Conservation (phyloP, 2,797 vertebrate genomes). For the Anguilla obscura region DNA sequence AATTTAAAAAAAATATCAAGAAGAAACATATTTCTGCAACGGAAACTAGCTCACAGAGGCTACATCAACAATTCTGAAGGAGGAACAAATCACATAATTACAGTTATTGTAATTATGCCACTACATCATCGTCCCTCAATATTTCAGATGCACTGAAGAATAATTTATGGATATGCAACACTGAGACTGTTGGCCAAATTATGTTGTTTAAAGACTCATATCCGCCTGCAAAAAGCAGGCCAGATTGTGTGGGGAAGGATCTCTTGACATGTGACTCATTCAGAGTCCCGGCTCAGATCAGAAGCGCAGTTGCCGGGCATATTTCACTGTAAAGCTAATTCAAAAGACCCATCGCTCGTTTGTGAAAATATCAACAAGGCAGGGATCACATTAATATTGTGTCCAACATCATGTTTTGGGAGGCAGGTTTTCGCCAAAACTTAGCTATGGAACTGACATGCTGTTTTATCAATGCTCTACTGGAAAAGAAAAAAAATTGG, state of each 20-base stretch:
- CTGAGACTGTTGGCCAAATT: constrained; percentile 61
- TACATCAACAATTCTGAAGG: not conserved
- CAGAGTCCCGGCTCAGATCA: not conserved
- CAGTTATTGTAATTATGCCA: not conserved
- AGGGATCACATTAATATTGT: not conserved
- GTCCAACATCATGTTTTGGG: not conserved
- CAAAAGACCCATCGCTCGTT: not conserved
- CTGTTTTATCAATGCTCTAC: not conserved
- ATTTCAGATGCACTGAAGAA: constrained; percentile 62
- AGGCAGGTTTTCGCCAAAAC: not conserved
- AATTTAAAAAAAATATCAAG: no score
- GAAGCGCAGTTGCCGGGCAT: not conserved
- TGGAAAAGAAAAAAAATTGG: not conserved
- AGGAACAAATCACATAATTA: not conserved
- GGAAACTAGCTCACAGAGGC: not conserved
- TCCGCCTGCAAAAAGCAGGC: constrained; percentile 62
- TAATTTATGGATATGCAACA: constrained; percentile 67
- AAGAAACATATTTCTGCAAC: not conserved
- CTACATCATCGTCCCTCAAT: constrained; percentile 63
- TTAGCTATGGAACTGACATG: not conserved
- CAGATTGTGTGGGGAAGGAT: constrained; percentile 69
- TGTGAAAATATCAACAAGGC: not conserved
- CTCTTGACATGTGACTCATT: constrained; percentile 60
- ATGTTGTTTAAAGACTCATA: constrained; percentile 67
- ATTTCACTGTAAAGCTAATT: not conserved